Evolutionary conservation across 2,888 invertebrate genomes (phyloP), one percentile per base, ranked within the genome.

Genomic region (Agrenia bidenticulata): DNA sequence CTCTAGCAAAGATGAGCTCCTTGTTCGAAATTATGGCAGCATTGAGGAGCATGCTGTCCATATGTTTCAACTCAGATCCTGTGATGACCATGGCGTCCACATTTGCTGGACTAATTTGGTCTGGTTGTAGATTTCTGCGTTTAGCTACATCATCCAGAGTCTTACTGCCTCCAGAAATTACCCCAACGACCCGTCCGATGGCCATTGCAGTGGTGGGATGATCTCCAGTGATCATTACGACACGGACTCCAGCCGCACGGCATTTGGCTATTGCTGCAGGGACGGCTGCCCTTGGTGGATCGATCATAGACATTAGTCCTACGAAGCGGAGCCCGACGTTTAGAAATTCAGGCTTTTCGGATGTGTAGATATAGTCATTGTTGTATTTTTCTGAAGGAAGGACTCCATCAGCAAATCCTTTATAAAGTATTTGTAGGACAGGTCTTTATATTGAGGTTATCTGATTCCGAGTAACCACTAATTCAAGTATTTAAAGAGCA

Each of bases 1-100:
- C 87, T 54, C 88, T 81, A 0, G 89, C 89, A 78, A 89, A 89
- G 0, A 89, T 88, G 24, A 90, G 87, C 79, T 91, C 89, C 7
- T 83, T 78, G 76, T 87, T 87, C 73, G 81, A 82, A 67, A 89
- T 82, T 15, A 86, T 81, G 0, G 81, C 77, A 0, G 81, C 77
- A 72, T 86, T 85, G n/a, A 88, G 77, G 63, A 87, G 80, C 17
- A 81, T 79, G 17, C 63, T 39, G n/a, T 55, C 54, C 60, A 77
- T 58, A 2, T 72, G 72, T 19, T 70, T 66, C 50, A 77, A 54
- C 41, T 76, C 71, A 21, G 63, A 24, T 19, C 77, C 77, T 27
- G 64, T 68, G 19, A 75, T 72, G 13, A 77, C 76, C 42, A 61
- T 60, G 9, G 74, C 71, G 23, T 56, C 63, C 7, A 67, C 67